Base-by-base conservation (phyloP, 2,113 vertebrate species). In the Mobula hypostoma region DNA sequence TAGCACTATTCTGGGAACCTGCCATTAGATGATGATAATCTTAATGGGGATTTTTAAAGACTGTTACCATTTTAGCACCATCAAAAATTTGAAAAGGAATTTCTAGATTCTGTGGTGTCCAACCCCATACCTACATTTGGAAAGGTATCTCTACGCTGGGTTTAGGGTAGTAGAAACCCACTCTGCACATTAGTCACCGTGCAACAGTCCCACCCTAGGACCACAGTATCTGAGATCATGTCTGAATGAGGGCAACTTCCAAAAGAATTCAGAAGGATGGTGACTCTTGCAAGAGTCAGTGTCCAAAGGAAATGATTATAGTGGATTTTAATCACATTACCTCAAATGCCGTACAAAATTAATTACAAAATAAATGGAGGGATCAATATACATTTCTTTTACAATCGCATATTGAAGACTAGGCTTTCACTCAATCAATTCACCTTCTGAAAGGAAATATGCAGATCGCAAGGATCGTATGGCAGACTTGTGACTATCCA, bases 311-410 rank as follows among this genome's bases (percentile, higher is more conserved):
- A 29, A 90, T 5, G 61, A 32, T 90, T 90, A 15, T 1, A 66
- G 61, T 90, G 85, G 61, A 32, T 90, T 90, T 90, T 90, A 90
- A 90, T 90, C 58, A 36, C 14, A 88, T 66, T 66, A 32, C 61
- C 61, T 68, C 40, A 5, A 90, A 66, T 17, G 29, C n/a, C 2
- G 15, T 68, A 61, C n/a, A 90, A 90, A 90, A 90, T 90, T 90
- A 90, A 90, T 90, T 90, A 90, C 17, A 63, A 19, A 32, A 90
- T 90, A 90, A 66, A 61, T 5, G 61, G 29, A 17, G 24, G 72
- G 85, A 66, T 90, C 58, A 68, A 90, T 90, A 90, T n/a, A n/a
- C n/a, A 17, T 90, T 90, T 66, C 61, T 90, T 90, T 88, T 66
- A 15, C 66, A 66, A 19, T 29, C 29, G 32, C 29, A 68, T 66